These are phyloP conservation scores for Collichthys lucidus DNA, from an alignment of 2,113 vertebrate genomes.

Conservation along the genomic window DNA sequence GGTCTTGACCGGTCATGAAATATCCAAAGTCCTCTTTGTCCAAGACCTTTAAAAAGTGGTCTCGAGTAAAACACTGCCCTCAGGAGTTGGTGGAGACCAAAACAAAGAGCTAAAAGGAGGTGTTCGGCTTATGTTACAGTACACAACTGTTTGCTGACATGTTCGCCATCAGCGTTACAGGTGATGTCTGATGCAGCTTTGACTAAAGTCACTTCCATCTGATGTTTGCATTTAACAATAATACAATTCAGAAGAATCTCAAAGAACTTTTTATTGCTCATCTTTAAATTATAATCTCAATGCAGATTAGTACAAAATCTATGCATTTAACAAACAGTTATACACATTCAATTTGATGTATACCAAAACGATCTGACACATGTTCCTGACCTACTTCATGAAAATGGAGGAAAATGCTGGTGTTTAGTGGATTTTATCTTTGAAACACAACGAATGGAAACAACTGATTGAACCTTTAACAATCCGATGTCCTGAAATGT, in stretches of 20 bases:
- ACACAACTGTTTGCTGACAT: background rate
- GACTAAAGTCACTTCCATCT: background rate
- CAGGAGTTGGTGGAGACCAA: too few relatives aligned
- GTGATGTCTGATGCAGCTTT: background rate
- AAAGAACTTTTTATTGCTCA: constrained; percentile 73
- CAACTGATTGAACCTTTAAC: background rate
- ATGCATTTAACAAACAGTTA: constrained; percentile 60
- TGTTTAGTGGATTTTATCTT: constrained; percentile 36
- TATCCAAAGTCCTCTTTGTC: too few relatives aligned
- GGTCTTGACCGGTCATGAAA: too few relatives aligned
- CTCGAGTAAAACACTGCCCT: too few relatives aligned
- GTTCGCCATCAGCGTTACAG: background rate
- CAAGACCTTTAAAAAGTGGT: too few relatives aligned
- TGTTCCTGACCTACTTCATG: constrained; percentile 16
- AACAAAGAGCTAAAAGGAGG: background rate
- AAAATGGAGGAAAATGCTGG: constrained; percentile 51
- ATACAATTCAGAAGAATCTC: constrained; percentile 29
- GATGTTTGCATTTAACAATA: background rate
- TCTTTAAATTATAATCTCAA: constrained; percentile 72
- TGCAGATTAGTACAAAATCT: constrained; percentile 76
- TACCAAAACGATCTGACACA: constrained; percentile 47
- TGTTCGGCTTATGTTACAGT: background rate
- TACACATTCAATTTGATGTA: constrained; percentile 39
- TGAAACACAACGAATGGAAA: background rate
- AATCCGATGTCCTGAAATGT: constrained; percentile 5